These are phyloP conservation scores for Anadara kagoshimensis DNA, from an alignment of 1,140 invertebrate species.

Conservation along the genomic window DNA sequence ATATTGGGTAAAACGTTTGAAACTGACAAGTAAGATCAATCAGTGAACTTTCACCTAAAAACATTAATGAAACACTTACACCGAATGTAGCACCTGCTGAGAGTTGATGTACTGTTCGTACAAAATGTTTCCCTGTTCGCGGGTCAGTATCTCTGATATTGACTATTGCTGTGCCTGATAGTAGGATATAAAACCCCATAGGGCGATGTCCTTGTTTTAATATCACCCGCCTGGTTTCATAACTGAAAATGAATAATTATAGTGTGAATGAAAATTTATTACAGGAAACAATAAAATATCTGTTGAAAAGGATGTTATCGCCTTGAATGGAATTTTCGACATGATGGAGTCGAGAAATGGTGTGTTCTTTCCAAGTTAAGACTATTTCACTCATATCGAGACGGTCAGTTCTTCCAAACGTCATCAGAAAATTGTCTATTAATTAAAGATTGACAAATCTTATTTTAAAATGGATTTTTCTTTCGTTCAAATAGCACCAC, in stretches of 20 bases:
- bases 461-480: too few relatives aligned
- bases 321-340: background rate
- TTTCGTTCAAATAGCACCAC: too few relatives aligned
- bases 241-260: conserved; percentile 37
- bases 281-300: background rate
- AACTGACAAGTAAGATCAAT: too few relatives aligned
- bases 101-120: conserved; percentile 54
- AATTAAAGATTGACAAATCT: too few relatives aligned
- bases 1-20: too few relatives aligned
- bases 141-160: conserved; percentile 54
- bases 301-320: background rate
- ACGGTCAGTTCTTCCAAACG: background rate
- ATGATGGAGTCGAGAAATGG: background rate
- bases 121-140: conserved; percentile 50
- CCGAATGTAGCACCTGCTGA: conserved; percentile 62
- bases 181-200: conserved; percentile 59
- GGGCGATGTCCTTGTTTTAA: conserved; percentile 63
- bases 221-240: conserved; percentile 58
- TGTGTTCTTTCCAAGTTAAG: background rate
- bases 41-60: too few relatives aligned
- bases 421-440: too few relatives aligned
- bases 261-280: background rate
- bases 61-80: too few relatives aligned
- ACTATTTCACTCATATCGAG: background rate
- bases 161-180: conserved; percentile 59